A percentile compares a stretch with the other conserved stretches of the same genome.
phyloP scores from a whole-genome alignment of 2,888 invertebrate species.

The Macrophya alboannulata region DNA sequence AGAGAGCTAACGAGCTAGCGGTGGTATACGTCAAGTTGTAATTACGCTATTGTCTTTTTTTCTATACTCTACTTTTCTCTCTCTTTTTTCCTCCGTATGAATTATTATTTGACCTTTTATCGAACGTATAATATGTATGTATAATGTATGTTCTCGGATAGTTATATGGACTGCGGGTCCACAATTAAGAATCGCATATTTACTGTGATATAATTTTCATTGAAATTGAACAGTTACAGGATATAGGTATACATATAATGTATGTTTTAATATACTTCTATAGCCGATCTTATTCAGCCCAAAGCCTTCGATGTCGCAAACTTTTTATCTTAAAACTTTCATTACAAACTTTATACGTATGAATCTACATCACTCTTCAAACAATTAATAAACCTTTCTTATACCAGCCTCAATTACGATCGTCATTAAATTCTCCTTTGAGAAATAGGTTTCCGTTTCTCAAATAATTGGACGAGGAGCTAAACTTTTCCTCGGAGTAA shows the following conservation, averaged over 20 bases:
- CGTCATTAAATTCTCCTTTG: neutral
- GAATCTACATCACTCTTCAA: neutral
- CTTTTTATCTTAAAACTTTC: neutral
- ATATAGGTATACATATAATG: neutral
- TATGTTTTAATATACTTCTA: neutral
- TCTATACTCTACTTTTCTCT: neutral
- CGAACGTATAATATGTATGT: neutral
- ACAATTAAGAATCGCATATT: neutral
- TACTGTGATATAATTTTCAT: neutral
- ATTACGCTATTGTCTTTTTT: conserved; percentile 34
- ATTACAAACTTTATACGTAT: neutral
- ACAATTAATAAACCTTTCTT: neutral
- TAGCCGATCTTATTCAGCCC: neutral
- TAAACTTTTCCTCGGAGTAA: neutral
- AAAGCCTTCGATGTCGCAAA: neutral
- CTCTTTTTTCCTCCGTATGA: neutral
- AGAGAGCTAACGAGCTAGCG: conserved; percentile 21
- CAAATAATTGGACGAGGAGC: neutral
- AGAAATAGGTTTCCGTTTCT: neutral
- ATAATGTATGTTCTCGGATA: neutral
- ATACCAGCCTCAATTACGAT: neutral
- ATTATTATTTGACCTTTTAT: conserved; percentile 3
- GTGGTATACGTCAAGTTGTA: conserved; percentile 34
- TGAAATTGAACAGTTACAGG: neutral
- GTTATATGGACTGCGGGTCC: neutral